phyloP scores from a whole-genome alignment of 2,888 invertebrate species.

The Baronia brevicornis region DNA sequence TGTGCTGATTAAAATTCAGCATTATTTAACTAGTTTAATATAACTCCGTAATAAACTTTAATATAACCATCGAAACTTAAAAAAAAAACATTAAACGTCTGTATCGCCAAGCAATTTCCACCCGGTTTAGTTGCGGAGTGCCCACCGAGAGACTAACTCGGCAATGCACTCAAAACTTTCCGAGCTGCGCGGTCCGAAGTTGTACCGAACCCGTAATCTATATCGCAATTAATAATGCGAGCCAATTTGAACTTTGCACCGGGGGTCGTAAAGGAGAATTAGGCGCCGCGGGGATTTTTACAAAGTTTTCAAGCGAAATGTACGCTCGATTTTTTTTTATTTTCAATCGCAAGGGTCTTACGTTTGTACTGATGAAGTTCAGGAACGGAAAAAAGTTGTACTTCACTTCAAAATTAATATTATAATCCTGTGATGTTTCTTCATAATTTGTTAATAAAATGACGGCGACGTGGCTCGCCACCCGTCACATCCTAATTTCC shows the following conservation, averaged over 20 bases:
- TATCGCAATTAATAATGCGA: slow-evolving; percentile 15
- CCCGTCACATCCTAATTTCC: no score
- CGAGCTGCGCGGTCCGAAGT: slow-evolving; percentile 21
- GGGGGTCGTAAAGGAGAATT: slow-evolving; percentile 6
- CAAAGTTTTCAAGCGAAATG: slow-evolving; percentile 8
- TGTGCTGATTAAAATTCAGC: no score
- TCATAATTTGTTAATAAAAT: no score
- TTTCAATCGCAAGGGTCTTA: slow-evolving; percentile 17
- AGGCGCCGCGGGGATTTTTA: slow-evolving; percentile 16
- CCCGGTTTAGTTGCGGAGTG: slow-evolving; percentile 25
- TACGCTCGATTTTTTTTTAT: slow-evolving; percentile 17
- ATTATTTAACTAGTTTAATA: no score
- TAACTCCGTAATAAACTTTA: background rate
- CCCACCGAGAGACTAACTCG: slow-evolving; percentile 18
- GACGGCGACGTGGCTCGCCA: no score
- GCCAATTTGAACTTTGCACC: slow-evolving; percentile 12
- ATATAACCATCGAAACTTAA: slow-evolving; percentile 7
- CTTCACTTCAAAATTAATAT: background rate
- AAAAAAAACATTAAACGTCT: slow-evolving; percentile 25
- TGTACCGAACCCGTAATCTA: slow-evolving; percentile 22
- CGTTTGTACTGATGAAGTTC: slow-evolving; percentile 38
- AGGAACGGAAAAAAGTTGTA: slow-evolving; percentile 13
- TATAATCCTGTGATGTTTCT: no score
- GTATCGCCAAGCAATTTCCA: slow-evolving; percentile 26
- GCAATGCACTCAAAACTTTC: slow-evolving; percentile 27